A percentile compares a stretch with the other conserved stretches of the same genome.
phyloP scores from a whole-genome alignment of 2,888 invertebrate genomes.

The Aporophyla nigra region DNA sequence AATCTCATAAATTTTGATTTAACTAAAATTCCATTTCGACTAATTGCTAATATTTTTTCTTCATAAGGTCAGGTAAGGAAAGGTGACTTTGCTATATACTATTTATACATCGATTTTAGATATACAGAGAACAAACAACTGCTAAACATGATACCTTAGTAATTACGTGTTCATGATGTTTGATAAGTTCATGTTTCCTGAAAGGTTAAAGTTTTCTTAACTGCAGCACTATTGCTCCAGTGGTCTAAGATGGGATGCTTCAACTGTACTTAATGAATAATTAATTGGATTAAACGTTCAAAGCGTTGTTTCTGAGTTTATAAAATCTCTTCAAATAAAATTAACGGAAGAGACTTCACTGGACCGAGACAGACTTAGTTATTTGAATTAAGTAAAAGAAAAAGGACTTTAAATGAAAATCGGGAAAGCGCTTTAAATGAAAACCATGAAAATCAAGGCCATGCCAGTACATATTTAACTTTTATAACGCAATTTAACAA shows the following conservation, averaged over 20 bases:
- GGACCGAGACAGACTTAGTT: conserved; percentile 12
- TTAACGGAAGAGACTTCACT: background rate
- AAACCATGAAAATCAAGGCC: too few relatives aligned
- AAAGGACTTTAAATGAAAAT: conserved; percentile 23
- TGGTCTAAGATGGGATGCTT: background rate
- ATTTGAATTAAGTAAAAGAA: conserved; percentile 25
- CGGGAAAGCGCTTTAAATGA: too few relatives aligned
- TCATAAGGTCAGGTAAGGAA: too few relatives aligned
- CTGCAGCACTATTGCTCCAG: too few relatives aligned
- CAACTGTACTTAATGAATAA: too few relatives aligned
- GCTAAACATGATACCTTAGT: background rate
- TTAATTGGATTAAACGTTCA: too few relatives aligned
- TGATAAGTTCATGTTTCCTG: background rate
- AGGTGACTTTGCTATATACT: too few relatives aligned
- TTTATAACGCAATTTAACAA: too few relatives aligned
- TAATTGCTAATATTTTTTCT: background rate
- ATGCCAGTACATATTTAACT: too few relatives aligned
- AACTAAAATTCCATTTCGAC: background rate
- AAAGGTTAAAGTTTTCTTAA: background rate
- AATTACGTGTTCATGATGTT: background rate
- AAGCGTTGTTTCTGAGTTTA: background rate
- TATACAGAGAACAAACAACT: background rate
- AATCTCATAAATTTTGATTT: background rate
- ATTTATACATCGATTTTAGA: background rate
- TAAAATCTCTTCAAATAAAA: conserved; percentile 12